These are phyloP conservation scores for Mesocricetus auratus DNA, from an alignment of 2,113 vertebrate genomes.

Conservation along the genomic window DNA sequence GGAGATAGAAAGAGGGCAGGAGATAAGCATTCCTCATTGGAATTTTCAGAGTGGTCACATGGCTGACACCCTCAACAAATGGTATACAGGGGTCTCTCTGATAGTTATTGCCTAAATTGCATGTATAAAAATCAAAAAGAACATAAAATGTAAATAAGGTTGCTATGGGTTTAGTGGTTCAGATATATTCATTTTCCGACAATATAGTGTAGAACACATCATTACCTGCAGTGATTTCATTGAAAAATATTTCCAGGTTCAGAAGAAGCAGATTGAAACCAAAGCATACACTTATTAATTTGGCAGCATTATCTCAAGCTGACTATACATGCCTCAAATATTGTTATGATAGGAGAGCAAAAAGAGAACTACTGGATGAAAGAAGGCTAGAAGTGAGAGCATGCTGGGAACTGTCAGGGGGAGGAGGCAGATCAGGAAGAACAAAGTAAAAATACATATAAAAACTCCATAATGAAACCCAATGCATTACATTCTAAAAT, in stretches of 20 bases:
- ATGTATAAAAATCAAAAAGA: not conserved
- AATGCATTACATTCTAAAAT: not conserved
- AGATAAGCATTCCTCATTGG: not conserved
- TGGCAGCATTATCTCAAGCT: not conserved
- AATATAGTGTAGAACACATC: not conserved
- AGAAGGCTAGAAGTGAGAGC: not conserved
- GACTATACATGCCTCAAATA: not conserved
- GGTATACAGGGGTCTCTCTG: not conserved
- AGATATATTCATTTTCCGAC: conserved; percentile 12
- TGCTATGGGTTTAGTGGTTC: not conserved
- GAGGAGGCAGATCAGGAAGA: not conserved
- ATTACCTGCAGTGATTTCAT: not conserved
- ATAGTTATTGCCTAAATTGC: not conserved
- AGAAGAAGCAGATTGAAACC: not conserved
- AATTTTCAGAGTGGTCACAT: not conserved
- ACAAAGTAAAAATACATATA: not conserved
- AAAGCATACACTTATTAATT: not conserved
- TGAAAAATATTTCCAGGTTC: not conserved
- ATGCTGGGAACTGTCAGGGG: not conserved
- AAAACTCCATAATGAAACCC: not conserved
- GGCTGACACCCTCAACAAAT: not conserved
- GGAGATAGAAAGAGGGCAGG: not conserved
- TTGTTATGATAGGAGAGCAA: not conserved
- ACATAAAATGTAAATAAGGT: not conserved
- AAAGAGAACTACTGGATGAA: not conserved